These are phyloP conservation scores for Styela plicata DNA, from an alignment of 23 tunicate species.

Conservation along the genomic window DNA sequence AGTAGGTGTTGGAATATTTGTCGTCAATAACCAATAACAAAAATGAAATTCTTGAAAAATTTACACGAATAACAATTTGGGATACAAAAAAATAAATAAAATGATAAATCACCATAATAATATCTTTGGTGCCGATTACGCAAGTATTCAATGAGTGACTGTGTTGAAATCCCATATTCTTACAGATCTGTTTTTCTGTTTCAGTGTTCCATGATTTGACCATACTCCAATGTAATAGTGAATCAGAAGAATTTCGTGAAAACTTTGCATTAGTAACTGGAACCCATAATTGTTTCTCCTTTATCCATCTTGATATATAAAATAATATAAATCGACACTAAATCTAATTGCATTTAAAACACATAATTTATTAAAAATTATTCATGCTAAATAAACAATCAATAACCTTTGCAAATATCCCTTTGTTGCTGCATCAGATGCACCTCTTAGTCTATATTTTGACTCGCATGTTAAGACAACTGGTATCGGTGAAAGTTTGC, in stretches of 20 bases:
- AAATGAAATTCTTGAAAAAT: no score
- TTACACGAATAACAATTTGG: no score
- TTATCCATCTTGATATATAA: neutral
- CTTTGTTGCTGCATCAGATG: neutral
- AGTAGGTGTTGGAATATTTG: no score
- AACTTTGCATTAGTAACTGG: neutral
- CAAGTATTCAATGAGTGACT: no score
- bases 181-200: neutral
- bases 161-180: neutral
- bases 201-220: neutral
- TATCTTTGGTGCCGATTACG: no score
- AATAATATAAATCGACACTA: no score
- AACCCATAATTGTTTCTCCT: neutral
- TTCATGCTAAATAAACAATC: no score
- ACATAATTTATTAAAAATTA: neutral
- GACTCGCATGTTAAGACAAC: neutral
- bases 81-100: no score
- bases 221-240: slow-evolving; percentile 13
- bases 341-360: no score
- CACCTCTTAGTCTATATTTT: neutral
- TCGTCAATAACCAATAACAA: no score
- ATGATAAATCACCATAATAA: no score
- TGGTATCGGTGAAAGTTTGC: neutral
- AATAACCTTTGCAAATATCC: neutral
- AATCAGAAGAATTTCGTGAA: neutral